Base-by-base conservation (phyloP, 2,113 vertebrate species). In the Pleuronectes platessa region DNA sequence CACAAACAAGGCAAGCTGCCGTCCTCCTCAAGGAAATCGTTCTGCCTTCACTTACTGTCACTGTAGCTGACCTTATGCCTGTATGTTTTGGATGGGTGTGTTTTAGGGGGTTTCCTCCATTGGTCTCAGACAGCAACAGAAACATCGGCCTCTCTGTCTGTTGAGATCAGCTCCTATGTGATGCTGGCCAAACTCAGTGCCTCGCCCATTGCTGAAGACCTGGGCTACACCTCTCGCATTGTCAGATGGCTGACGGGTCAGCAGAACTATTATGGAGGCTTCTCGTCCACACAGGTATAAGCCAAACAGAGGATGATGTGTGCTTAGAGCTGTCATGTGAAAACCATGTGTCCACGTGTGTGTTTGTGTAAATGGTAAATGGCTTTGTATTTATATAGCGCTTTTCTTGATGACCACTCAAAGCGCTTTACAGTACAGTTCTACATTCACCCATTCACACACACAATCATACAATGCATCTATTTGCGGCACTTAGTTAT, bases 191-290 rank as follows among this genome's bases (percentile, higher is more conserved):
- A 86, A 70, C 90, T 96, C 40, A 88, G 78, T 13, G 90, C 86
- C n/a, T 60, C n/a, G 0, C 18, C 31, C 5, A 71, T 68, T 2
- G 5, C 45, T 37, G 80, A 85, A 2, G 91, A 95, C 47, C 78
- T 94, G 68, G 86, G 92, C 61, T 87, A 88, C 4, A 47, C 88
- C 42, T 83, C 91, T 0, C 9, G 71, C 31, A 92, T 95, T 42
- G 91, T 95, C 26, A 88, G 90, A 13, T 97, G 96, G 96, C 70
- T 96, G 53, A 80, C 92, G 7, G 66, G 20, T 3, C 93, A 96
- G 79, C 95, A 96, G 86, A 97, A 96, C 71, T 56, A 93, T 13
- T 93, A 91, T 0, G 96, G 96, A 87, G 95, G 96, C 45, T 97
- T 96, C 87, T 93, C 92, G 18, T 96, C 95, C 40, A 96, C 94